Evolutionary conservation across 1,140 invertebrate species (phyloP), one percentile per base, ranked within the genome.

Genomic region (Littorina saxatilis): DNA sequence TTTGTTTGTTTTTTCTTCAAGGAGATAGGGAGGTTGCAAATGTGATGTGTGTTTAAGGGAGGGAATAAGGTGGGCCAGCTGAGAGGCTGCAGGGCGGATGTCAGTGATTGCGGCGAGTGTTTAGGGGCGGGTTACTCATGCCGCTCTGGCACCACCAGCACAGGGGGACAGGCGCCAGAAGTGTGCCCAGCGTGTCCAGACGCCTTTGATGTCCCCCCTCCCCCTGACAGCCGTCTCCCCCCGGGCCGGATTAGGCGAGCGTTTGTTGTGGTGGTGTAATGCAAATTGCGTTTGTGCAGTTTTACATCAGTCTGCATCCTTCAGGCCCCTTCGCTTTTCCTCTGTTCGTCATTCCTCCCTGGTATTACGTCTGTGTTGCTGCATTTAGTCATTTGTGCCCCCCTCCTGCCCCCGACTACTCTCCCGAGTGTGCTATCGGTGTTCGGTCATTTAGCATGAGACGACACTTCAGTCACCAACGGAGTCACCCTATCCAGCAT

Each of bases 191-290:
- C 27, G 66, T 68, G 66, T 68, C 66, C 66, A 35, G 39, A 76
- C 72, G 7, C 68, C 47, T 55, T 74, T 50, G 52, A 39, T 81
- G 68, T 52, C 79, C 27, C 70, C 29, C 70, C 27, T 47, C 35
- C 52, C 61, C 66, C 29, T 40, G 35, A 11, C 35, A 27, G 35
- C 63, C 29, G n/a, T 17, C 55, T 15, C 66, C 66, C 4, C 32
- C 35, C 7, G 15, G 35, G 23, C 66, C 58, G 20, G 58, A 29
- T n/a, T 61, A n/a, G 39, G 17, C 37, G 2, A 2, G 1, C 17
- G 37, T 72, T 40, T 39, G 35, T 35, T 73, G 70, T 73, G 70
- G 70, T 73, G 32, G 39, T 29, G 70, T 50, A 50, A 73, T 73
- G 70, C 70, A 50, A 73, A 73, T 50, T 73, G 70, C 40, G 29